A percentile compares a stretch with the other conserved stretches of the same genome.
These are phyloP conservation scores for Ptilonorhynchus violaceus DNA, from an alignment of 2,113 vertebrate genomes.

Conservation along the genomic window DNA sequence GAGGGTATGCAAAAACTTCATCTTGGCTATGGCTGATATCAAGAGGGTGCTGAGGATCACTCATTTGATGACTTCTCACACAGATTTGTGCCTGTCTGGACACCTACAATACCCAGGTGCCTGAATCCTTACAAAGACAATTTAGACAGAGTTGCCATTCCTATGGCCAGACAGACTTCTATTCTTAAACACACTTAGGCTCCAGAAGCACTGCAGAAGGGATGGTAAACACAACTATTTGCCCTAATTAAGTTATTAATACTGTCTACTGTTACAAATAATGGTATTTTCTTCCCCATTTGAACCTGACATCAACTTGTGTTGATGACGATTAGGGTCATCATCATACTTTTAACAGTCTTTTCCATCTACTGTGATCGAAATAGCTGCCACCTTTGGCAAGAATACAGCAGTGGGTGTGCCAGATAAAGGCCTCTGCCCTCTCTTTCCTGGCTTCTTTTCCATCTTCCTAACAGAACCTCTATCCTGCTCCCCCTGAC, in stretches of 20 bases:
- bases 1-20: background rate
- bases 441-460: background rate
- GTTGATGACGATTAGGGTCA: background rate
- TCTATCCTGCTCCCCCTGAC: background rate
- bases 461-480: background rate
- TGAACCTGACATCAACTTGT: background rate
- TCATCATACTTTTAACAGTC: background rate
- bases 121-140: background rate
- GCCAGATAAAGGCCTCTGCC: background rate
- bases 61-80: background rate
- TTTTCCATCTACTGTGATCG: background rate
- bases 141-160: background rate
- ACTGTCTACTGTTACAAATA: background rate
- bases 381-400: conserved; percentile 16
- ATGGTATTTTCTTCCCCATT: background rate
- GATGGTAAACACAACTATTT: background rate
- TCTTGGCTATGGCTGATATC: background rate
- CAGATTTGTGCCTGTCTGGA: background rate
- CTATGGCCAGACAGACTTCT: background rate
- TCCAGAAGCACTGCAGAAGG: background rate
- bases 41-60: background rate
- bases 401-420: background rate
- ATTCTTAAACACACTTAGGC: background rate
- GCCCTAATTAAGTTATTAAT: background rate
- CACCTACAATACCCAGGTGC: background rate